Evolutionary conservation across 1,140 invertebrate species (phyloP).

Genomic region (Elysia chlorotica): DNA sequence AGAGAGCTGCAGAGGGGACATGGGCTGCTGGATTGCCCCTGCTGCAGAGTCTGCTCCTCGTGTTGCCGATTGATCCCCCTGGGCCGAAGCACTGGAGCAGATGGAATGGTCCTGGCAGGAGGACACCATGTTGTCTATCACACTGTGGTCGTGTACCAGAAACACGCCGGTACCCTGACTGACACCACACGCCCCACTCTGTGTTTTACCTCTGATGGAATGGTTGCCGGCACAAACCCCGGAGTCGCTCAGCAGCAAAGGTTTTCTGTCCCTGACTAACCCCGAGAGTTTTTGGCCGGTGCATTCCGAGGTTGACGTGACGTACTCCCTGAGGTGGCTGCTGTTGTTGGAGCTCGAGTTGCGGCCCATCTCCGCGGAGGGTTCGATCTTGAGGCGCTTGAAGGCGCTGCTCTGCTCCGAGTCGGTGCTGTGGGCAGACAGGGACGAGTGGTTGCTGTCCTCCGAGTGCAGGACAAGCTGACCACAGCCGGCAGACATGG

Average conservation of each 20-base stretch:
- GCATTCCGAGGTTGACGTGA: slow-evolving; percentile 20
- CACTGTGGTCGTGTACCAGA: slow-evolving; percentile 8
- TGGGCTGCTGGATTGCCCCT: too few species aligned
- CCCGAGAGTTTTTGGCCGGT: neutral
- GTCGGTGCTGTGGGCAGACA: slow-evolving; percentile 42
- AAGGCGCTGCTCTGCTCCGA: slow-evolving; percentile 41
- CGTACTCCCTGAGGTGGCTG: slow-evolving; percentile 14
- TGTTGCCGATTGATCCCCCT: neutral
- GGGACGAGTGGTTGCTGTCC: slow-evolving; percentile 49
- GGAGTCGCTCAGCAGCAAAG: neutral
- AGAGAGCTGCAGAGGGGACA: slow-evolving; percentile 28
- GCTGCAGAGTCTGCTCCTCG: too few species aligned
- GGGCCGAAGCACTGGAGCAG: neutral
- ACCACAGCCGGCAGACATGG: neutral
- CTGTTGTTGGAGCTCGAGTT: slow-evolving; percentile 15
- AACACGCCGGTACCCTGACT: too few species aligned
- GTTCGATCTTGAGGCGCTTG: slow-evolving; percentile 39
- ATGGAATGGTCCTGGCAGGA: neutral
- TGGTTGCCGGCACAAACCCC: neutral
- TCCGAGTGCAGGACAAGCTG: slow-evolving; percentile 29
- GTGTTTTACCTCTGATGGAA: too few species aligned
- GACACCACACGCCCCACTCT: too few species aligned
- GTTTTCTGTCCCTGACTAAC: neutral
- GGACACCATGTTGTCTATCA: slow-evolving; percentile 17
- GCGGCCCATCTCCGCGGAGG: slow-evolving; percentile 5